Percentiles rank a stretch among this genome's conserved stretches.
Conservation (phyloP, 2,888 invertebrate genomes). For the Cantharis rufa region DNA sequence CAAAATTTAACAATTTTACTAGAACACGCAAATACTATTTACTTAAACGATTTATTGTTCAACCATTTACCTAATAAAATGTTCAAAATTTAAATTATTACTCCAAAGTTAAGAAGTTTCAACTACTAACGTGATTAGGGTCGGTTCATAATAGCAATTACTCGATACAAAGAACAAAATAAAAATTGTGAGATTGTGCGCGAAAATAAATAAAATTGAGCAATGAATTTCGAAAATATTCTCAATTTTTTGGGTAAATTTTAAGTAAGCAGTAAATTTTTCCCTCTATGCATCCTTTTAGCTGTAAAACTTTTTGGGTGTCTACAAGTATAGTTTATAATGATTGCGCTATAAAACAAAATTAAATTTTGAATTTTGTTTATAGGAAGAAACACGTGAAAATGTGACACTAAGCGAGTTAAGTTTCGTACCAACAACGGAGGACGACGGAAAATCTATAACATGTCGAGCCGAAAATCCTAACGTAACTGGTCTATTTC, state of each 20-base stretch:
- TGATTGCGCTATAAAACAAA: conserved; percentile 2
- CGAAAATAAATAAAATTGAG: neutral
- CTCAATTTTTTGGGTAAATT: neutral
- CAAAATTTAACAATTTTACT: neutral
- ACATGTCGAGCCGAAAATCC: conserved; percentile 91
- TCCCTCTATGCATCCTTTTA: neutral
- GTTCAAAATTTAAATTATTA: neutral
- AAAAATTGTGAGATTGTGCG: no score
- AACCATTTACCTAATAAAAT: neutral
- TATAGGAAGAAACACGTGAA: conserved; percentile 77
- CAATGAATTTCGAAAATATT: neutral
- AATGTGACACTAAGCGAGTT: conserved; percentile 85
- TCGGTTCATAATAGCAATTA: neutral
- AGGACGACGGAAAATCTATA: conserved; percentile 87
- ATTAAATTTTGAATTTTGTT: conserved; percentile 36
- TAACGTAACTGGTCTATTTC: conserved; percentile 79
- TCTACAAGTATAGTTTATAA: neutral
- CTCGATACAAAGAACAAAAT: no score
- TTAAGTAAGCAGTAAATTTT: neutral
- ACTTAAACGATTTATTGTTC: neutral
- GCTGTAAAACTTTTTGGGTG: neutral
- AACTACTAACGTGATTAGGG: neutral
- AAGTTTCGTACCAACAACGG: conserved; percentile 85
- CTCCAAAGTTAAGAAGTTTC: neutral
- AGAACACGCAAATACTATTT: neutral